Base-by-base conservation (phyloP, 2,797 vertebrate genomes). In the Phrynocephalus guinanensis region DNA sequence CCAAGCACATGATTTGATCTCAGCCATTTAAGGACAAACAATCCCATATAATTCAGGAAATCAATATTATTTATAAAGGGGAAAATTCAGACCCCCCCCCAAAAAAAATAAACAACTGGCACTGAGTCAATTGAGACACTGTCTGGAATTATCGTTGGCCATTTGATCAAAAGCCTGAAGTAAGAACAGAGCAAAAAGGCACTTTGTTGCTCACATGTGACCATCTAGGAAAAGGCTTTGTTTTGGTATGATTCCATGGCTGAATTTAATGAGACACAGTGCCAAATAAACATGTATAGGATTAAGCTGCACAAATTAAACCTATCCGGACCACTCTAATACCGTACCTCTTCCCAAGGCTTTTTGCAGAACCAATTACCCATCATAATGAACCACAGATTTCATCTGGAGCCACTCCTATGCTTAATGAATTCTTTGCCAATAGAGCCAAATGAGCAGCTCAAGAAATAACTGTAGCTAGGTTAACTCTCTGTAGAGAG, bases 301-400 rank as follows among this genome's bases (percentile, higher is more conserved):
- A 56, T 70, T 50, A 78, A 56, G 73, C 30, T 52, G 72, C n/a
- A 78, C 3, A 84, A 75, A 77, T 0, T 0, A 24, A 82, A 28
- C 16, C 5, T 30, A 7, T 48, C 44, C 0, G 0, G 30, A 87
- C n/a, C 72, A 81, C 26, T 68, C 82, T 84, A 80, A 90, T 2
- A 0, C 50, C 85, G 70, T 63, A 24, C 1, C 10, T n/a, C 6
- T 18, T 24, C 1, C 15, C 26, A 22, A 16, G n/a, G 33, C 30
- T 79, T 86, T 86, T 20, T 28, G 22, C 44, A 48, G 5, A 80
- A 24, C 84, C 52, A 88, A 71, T 67, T 85, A 75, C 6, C 38
- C 83, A 88, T 90, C 71, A n/a, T 6, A 63, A 24, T 8, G 78
- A 44, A 88, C 56, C 66, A 90, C 3, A 89, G 30, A 10, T 26